Evolutionary conservation across 1,140 invertebrate species (phyloP).

Genomic region (Saccostrea echinata): DNA sequence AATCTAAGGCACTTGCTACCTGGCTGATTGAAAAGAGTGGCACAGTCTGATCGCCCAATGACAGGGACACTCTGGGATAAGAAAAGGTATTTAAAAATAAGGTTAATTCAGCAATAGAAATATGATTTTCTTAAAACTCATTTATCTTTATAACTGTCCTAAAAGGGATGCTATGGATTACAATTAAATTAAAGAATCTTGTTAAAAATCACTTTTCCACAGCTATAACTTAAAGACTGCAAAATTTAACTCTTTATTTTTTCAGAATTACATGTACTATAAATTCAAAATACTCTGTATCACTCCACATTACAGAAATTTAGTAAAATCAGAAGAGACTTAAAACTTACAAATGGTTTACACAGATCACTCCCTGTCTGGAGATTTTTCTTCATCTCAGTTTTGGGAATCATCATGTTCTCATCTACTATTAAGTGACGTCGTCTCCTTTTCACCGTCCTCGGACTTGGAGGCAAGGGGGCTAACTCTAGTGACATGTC

Average conservation of each 20-base stretch:
- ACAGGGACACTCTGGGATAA: neutral
- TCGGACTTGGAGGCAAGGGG: conserved; percentile 5
- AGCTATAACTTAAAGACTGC: too few species aligned
- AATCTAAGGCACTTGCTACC: neutral
- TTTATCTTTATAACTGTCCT: too few species aligned
- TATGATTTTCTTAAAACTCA: too few species aligned
- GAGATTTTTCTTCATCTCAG: conserved; percentile 6
- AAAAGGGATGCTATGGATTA: too few species aligned
- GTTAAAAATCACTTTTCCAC: too few species aligned
- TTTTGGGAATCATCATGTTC: neutral
- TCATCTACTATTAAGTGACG: conserved; percentile 12
- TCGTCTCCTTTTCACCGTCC: neutral
- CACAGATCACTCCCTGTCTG: conserved; percentile 2
- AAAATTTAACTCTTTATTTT: too few species aligned
- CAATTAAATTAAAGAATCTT: too few species aligned
- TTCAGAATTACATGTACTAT: too few species aligned
- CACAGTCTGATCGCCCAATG: neutral
- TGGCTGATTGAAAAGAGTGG: conserved; percentile 12
- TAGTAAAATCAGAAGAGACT: neutral
- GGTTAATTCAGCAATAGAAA: too few species aligned
- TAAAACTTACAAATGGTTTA: conserved; percentile 21
- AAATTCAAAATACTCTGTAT: too few species aligned
- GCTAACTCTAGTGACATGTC: conserved; percentile 13
- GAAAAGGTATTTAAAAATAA: neutral
- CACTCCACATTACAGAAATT: too few species aligned